Conservation (phyloP, 1,140 invertebrate genomes). For the Laupala kohalensis region DNA sequence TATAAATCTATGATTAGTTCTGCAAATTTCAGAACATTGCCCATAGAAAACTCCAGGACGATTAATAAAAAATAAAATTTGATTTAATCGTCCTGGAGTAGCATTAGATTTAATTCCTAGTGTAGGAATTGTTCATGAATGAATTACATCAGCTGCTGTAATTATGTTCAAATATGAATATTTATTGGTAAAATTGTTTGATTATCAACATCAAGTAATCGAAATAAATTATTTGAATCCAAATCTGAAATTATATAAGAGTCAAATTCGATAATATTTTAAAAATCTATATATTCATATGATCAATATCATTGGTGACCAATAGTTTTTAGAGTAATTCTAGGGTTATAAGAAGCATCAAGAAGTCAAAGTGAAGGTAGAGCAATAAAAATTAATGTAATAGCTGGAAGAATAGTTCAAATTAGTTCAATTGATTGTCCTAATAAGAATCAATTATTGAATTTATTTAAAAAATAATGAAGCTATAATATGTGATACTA, state of each 20-base stretch:
- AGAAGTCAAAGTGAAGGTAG: conserved; percentile 41
- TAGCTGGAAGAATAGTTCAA: too few species aligned
- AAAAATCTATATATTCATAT: conserved; percentile 50
- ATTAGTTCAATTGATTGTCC: too few species aligned
- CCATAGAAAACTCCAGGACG: conserved; percentile 47
- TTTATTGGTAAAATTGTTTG: conserved; percentile 39
- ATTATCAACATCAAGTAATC: conserved; percentile 50
- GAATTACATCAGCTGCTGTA: conserved; percentile 49
- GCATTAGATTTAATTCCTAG: conserved; percentile 52
- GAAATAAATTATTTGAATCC: conserved; percentile 31
- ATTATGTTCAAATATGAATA: conserved; percentile 41
- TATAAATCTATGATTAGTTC: conserved; percentile 61
- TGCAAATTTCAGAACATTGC: conserved; percentile 70
- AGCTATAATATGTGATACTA: not conserved
- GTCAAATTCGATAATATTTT: conserved; percentile 41
- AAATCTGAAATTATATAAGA: conserved; percentile 45
- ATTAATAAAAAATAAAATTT: conserved; percentile 39
- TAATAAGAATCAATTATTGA: conserved; percentile 31
- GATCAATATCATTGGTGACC: conserved; percentile 56
- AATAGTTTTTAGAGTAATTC: conserved; percentile 42
- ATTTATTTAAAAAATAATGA: not conserved
- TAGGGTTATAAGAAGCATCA: conserved; percentile 39
- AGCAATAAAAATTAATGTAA: conserved; percentile 48
- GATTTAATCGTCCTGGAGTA: conserved; percentile 50
- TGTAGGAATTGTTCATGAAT: conserved; percentile 47